Percentiles rank a stretch among this genome's conserved stretches.
phyloP scores from a whole-genome alignment of 37 sponge, comb jelly and placozoan genomes.

The Corticium candelabrum region DNA sequence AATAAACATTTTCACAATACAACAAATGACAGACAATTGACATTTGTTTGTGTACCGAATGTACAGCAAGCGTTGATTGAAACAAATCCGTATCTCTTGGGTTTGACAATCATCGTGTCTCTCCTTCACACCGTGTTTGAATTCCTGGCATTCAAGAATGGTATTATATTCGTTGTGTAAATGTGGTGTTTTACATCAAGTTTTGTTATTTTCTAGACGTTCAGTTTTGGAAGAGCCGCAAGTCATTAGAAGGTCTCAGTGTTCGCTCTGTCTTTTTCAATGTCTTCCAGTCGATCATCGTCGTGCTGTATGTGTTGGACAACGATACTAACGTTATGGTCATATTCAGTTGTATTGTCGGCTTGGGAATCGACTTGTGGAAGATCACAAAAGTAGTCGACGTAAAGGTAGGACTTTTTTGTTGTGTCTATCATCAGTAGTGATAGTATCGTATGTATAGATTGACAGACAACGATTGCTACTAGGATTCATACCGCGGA shows the following conservation, averaged over 20 bases:
- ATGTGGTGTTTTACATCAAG: neutral
- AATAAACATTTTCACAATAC: neutral
- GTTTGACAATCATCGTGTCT: constrained; percentile 76
- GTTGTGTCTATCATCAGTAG: neutral
- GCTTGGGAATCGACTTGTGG: constrained; percentile 86
- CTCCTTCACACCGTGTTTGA: constrained; percentile 93
- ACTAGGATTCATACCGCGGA: constrained; percentile 61
- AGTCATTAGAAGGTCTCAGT: constrained; percentile 84
- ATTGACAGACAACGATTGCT: constrained; percentile 49
- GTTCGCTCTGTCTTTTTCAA: constrained; percentile 87
- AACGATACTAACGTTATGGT: constrained; percentile 89
- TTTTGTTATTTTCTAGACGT: constrained; percentile 54
- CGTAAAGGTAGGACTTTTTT: constrained; percentile 22
- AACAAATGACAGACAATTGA: neutral
- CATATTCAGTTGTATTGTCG: constrained; percentile 70
- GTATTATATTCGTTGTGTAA: constrained; percentile 17
- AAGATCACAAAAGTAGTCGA: constrained; percentile 93
- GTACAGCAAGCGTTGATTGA: constrained; percentile 80
- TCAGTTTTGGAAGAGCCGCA: constrained; percentile 93
- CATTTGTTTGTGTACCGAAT: neutral
- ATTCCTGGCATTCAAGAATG: constrained; percentile 99
- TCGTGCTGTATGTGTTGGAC: constrained; percentile 91
- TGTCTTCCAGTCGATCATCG: constrained; percentile 86
- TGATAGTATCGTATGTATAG: neutral
- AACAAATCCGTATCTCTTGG: constrained; percentile 91